Evolutionary conservation across 2,797 vertebrate species (phyloP), one percentile per base, ranked within the genome.

Genomic region (Trachurus trachurus): DNA sequence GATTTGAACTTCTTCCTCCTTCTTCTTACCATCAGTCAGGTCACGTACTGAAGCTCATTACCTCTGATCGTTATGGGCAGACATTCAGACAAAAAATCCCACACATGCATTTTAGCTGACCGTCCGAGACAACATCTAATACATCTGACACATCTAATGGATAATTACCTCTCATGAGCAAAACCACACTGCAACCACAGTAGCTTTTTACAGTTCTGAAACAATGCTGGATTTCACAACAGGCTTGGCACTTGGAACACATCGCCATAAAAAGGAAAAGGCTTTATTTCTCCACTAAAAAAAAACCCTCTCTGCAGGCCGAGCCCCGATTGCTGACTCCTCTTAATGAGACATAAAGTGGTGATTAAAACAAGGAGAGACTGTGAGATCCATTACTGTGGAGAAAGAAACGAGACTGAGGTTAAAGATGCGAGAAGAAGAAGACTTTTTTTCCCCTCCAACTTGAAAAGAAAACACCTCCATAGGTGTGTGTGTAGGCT

Each of bases 131-230:
- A 45, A 62, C 68, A 42, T 81, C 66, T 56, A 80, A 86, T 79
- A 78, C 63, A 80, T 71, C 79, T 73, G 73, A 88, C 83, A 84
- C 78, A 40, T 88, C 80, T 87, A 88, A 92, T 89, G 89, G 90
- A 83, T 87, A 81, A 92, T 91, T 87, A 86, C 76, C 26, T 66
- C 81, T 89, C 52, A 22, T 69, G 72, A 69, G 62, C 37, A 83
- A 86, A 87, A 83, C 85, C 89, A 84, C 86, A 83, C 66, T n/a
- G 39, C 37, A 19, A 89, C 92, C 93, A 66, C 89, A 87, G 71
- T 13, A 2, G 76, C 62, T 91, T 92, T 93, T 87, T 26, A 92
- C 81, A 83, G 76, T 88, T 88, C 71, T 57, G 53, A 66, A 84
- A 89, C 83, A 84, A 78, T 73, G 80, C 71, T 42, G 71, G 59